A percentile compares a stretch with the other conserved stretches of the same genome.
Evolutionary conservation across 2,113 vertebrate species (phyloP).

Genomic region (Syrrhaptes paradoxus): DNA sequence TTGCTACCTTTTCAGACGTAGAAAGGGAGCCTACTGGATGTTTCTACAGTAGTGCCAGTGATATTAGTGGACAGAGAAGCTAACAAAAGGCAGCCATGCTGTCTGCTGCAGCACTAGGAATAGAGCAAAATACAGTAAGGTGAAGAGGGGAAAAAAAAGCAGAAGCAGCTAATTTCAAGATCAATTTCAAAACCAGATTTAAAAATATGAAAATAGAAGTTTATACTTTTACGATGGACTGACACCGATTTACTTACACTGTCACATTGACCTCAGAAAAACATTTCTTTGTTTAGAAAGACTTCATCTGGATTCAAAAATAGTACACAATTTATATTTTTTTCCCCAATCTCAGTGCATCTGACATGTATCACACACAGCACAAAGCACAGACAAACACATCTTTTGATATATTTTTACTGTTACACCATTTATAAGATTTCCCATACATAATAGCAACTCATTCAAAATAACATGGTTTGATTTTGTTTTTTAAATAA

Average conservation of each 20-base stretch:
- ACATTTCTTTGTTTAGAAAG: slow-evolving; percentile 44
- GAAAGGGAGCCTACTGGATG: background rate
- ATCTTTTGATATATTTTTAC: slow-evolving; percentile 10
- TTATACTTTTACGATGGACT: background rate
- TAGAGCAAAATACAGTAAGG: slow-evolving; percentile 3
- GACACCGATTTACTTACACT: background rate
- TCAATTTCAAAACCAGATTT: background rate
- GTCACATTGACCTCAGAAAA: background rate
- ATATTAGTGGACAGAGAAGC: background rate
- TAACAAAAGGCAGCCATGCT: slow-evolving; percentile 67
- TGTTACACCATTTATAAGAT: background rate
- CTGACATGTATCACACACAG: background rate
- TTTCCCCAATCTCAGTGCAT: slow-evolving; percentile 43
- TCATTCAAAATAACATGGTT: slow-evolving; percentile 28
- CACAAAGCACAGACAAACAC: background rate
- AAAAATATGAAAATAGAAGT: background rate
- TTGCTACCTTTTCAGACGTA: background rate
- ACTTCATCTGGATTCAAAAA: background rate
- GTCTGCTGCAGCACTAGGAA: slow-evolving; percentile 23
- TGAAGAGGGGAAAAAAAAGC: background rate
- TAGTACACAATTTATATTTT: slow-evolving; percentile 3
- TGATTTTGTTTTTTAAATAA: slow-evolving; percentile 70
- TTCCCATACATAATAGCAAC: slow-evolving; percentile 18
- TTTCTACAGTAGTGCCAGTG: background rate
- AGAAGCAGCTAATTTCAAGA: background rate